These are phyloP conservation scores for Carcharodon carcharias DNA, from an alignment of 2,797 vertebrate species.

Conservation along the genomic window DNA sequence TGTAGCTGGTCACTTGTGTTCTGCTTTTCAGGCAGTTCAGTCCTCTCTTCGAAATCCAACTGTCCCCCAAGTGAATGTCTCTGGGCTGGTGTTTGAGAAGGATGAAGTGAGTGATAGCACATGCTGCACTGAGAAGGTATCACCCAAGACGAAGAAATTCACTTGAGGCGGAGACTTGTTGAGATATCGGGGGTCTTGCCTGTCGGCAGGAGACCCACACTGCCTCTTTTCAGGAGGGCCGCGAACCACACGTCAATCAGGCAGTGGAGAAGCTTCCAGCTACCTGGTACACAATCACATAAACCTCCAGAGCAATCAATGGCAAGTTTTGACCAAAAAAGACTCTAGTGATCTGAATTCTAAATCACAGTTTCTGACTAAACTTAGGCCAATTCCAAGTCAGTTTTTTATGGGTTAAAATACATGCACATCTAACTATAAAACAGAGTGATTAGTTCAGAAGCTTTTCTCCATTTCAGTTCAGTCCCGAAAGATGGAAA, in stretches of 20 bases:
- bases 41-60: no score
- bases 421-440: neutral
- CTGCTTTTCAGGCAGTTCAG: neutral
- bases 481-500: constrained; percentile 98
- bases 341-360: neutral
- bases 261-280: neutral
- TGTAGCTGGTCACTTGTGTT: neutral
- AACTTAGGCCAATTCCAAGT: neutral
- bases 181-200: no score
- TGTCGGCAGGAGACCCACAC: no score
- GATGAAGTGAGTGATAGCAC: no score
- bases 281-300: neutral
- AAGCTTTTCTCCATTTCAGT: constrained; percentile 74
- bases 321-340: neutral
- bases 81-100: no score
- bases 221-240: no score
- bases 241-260: no score
- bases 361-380: neutral
- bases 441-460: constrained; percentile 72
- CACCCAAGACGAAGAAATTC: no score
- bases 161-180: no score
- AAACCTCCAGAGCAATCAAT: neutral
- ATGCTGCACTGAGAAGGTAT: no score
- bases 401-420: neutral
- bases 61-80: no score